A percentile compares a stretch with the other conserved stretches of the same genome.
These are phyloP conservation scores for Origma solitaria DNA, from an alignment of 2,113 vertebrate species.

Conservation along the genomic window DNA sequence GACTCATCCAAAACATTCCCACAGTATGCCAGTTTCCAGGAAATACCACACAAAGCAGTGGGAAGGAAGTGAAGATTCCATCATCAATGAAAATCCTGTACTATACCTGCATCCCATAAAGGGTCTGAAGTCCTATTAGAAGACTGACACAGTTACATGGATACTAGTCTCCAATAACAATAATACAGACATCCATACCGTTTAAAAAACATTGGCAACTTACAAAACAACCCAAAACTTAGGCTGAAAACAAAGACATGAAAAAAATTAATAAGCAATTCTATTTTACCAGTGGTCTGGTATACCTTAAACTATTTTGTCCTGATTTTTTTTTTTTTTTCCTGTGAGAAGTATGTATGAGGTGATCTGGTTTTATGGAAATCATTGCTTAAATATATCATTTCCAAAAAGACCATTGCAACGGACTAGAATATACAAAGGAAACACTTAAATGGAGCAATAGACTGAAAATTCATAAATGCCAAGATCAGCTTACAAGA, in stretches of 20 bases:
- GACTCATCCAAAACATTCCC: not conserved
- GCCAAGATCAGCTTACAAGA: not conserved
- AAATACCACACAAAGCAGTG: not conserved
- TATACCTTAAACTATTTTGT: not conserved
- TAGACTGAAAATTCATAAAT: not conserved
- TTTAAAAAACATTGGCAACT: not conserved
- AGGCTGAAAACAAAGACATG: not conserved
- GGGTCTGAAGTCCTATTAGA: not conserved
- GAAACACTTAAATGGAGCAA: not conserved
- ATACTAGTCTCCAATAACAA: not conserved
- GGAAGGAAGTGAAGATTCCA: not conserved
- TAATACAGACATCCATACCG: not conserved
- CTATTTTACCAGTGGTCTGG: not conserved
- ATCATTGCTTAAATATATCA: not conserved
- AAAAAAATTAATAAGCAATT: not conserved
- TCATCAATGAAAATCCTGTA: not conserved
- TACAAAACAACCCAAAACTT: not conserved
- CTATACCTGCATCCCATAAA: not conserved
- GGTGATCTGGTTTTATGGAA: not conserved
- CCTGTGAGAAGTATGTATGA: not conserved
- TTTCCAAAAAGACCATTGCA: not conserved
- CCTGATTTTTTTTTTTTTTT: not conserved
- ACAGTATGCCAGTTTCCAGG: fast-evolving
- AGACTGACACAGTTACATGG: not conserved
- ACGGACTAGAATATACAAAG: not conserved